Evolutionary conservation across 2,797 vertebrate species (phyloP).

Genomic region (Thripadectes ignobilis): DNA sequence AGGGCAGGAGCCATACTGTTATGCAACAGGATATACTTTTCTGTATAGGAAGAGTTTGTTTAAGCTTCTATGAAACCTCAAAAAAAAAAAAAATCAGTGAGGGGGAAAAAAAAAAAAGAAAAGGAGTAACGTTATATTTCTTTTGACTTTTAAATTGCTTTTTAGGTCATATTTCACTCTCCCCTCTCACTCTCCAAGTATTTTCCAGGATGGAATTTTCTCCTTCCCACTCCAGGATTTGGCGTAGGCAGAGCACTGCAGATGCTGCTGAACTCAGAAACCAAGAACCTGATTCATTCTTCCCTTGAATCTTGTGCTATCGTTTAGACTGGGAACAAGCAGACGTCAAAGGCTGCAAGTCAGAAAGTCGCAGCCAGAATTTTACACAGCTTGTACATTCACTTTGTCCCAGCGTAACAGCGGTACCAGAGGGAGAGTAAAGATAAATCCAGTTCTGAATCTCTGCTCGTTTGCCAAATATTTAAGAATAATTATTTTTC

Average conservation of each 20-base stretch:
- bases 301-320: slow-evolving; percentile 14
- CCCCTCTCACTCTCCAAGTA: background rate
- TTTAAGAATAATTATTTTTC: background rate
- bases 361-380: background rate
- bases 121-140: background rate
- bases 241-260: slow-evolving; percentile 40
- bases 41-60: background rate
- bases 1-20: background rate
- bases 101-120: background rate
- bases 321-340: background rate
- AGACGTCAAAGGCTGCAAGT: background rate
- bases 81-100: background rate
- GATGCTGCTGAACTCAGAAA: slow-evolving; percentile 53
- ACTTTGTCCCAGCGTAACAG: background rate
- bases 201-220: slow-evolving; percentile 57
- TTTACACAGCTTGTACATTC: background rate
- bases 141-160: background rate
- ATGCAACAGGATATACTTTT: background rate
- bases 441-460: background rate
- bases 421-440: background rate
- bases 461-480: background rate
- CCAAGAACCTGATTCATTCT: slow-evolving; percentile 56
- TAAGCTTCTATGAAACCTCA: background rate
- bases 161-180: slow-evolving; percentile 43
- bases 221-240: slow-evolving; percentile 57